Percentiles rank a stretch among this genome's conserved stretches.
Conservation (phyloP, 2,888 invertebrate species). For the Glaucopsyche alexis region DNA sequence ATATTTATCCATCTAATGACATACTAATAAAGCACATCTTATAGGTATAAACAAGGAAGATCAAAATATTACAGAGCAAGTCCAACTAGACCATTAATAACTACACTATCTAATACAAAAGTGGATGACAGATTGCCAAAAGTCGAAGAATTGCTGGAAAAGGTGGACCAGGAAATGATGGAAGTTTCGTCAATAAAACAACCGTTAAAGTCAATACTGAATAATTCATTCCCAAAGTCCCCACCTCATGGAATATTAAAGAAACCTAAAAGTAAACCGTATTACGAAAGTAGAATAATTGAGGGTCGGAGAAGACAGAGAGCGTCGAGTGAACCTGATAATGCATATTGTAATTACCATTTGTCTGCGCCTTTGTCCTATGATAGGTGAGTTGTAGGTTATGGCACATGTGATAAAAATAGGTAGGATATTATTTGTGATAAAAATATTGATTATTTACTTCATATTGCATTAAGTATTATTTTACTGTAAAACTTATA, state of each 20-base stretch:
- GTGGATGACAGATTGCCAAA: slow-evolving; percentile 67
- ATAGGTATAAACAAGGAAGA: slow-evolving; percentile 63
- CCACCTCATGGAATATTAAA: slow-evolving; percentile 68
- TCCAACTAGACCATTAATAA: slow-evolving; percentile 61
- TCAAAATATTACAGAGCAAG: slow-evolving; percentile 62
- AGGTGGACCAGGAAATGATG: slow-evolving; percentile 68
- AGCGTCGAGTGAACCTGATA: slow-evolving; percentile 75
- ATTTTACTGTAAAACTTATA: too few species aligned
- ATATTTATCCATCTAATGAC: too few species aligned
- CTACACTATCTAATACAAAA: slow-evolving; percentile 66
- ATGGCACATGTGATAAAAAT: background rate
- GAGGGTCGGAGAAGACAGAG: slow-evolving; percentile 71
- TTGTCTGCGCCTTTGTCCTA: slow-evolving; percentile 58
- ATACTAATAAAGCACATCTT: slow-evolving; percentile 23
- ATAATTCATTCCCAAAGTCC: slow-evolving; percentile 64
- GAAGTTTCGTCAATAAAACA: slow-evolving; percentile 62
- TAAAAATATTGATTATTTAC: background rate
- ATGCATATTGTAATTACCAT: slow-evolving; percentile 58
- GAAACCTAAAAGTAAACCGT: slow-evolving; percentile 62
- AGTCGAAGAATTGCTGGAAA: slow-evolving; percentile 72
- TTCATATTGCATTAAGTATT: too few species aligned
- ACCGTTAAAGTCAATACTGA: slow-evolving; percentile 73
- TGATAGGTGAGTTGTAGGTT: slow-evolving; percentile 57
- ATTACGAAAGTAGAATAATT: slow-evolving; percentile 54
- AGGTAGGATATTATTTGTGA: background rate